phyloP scores from a whole-genome alignment of 1,140 invertebrate genomes.

The Drosophila miranda region DNA sequence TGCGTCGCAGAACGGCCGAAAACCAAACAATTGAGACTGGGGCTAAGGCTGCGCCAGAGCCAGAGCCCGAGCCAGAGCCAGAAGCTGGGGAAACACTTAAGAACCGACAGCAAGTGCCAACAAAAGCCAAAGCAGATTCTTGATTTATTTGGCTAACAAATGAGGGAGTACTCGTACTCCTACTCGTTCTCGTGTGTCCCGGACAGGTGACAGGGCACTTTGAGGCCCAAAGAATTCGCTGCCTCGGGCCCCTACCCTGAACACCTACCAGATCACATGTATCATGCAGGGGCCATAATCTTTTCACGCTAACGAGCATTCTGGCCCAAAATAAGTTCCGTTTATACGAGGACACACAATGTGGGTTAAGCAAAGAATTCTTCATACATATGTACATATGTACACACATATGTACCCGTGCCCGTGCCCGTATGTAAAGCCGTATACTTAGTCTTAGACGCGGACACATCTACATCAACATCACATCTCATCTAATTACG shows the following conservation, averaged over 20 bases:
- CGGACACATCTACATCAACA: no score
- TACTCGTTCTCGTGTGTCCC: no score
- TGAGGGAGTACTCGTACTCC: background rate
- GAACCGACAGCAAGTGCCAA: background rate
- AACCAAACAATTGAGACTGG: slow-evolving; percentile 24
- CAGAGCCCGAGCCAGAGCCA: slow-evolving; percentile 8
- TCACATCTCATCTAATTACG: slow-evolving; percentile 7
- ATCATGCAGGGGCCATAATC: slow-evolving; percentile 34
- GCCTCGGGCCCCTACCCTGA: background rate
- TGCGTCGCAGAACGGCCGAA: slow-evolving; percentile 29
- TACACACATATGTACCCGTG: background rate
- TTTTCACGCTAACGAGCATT: slow-evolving; percentile 32
- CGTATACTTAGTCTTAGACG: no score
- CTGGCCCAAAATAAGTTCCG: slow-evolving; percentile 23
- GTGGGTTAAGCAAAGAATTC: slow-evolving; percentile 47
- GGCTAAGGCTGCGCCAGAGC: background rate
- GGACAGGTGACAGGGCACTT: slow-evolving; percentile 30
- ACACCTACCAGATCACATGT: no score
- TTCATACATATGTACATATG: background rate
- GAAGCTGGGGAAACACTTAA: slow-evolving; percentile 33
- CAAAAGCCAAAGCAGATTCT: slow-evolving; percentile 20
- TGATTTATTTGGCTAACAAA: slow-evolving; percentile 20
- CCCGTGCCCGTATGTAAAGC: no score
- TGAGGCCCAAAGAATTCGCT: no score
- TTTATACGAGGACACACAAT: slow-evolving; percentile 8